Evolutionary conservation across 2,113 vertebrate genomes (phyloP).

Genomic region (Brienomyrus longianalis): DNA sequence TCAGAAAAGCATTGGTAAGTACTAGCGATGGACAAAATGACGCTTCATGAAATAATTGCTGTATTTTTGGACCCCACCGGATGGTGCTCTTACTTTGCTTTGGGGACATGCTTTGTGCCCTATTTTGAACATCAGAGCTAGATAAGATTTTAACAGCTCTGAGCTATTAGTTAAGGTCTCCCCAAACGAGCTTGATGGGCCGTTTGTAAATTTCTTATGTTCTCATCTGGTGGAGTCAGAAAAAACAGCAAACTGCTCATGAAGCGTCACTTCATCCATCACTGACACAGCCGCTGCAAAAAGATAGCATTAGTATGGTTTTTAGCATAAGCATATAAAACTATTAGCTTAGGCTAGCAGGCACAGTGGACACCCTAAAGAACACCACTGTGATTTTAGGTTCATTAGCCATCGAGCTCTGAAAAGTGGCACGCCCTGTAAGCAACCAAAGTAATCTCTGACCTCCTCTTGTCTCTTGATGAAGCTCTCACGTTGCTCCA

Average conservation of each 20-base stretch:
- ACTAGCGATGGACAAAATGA: background rate
- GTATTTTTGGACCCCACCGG: background rate
- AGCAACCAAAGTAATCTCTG: background rate
- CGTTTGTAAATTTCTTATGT: too few relatives aligned
- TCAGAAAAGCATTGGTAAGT: conserved; percentile 20
- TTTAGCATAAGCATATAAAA: background rate
- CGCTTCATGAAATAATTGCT: background rate
- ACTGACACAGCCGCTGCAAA: background rate
- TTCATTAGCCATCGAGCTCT: background rate
- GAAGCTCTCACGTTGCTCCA: conserved; percentile 74
- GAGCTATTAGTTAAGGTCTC: too few relatives aligned
- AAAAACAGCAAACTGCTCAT: background rate
- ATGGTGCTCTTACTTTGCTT: background rate
- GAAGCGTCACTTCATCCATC: background rate
- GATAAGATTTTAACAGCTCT: too few relatives aligned
- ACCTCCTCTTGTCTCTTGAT: conserved; percentile 83
- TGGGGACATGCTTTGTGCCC: background rate
- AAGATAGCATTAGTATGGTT: background rate
- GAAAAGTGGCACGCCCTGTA: background rate
- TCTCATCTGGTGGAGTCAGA: background rate
- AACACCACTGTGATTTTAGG: background rate
- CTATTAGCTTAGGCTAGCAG: background rate
- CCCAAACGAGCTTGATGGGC: too few relatives aligned
- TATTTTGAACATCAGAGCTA: background rate
- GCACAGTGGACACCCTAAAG: background rate